Evolutionary conservation across 2,113 vertebrate genomes (phyloP).

Genomic region (Nerophis lumbriciformis): DNA sequence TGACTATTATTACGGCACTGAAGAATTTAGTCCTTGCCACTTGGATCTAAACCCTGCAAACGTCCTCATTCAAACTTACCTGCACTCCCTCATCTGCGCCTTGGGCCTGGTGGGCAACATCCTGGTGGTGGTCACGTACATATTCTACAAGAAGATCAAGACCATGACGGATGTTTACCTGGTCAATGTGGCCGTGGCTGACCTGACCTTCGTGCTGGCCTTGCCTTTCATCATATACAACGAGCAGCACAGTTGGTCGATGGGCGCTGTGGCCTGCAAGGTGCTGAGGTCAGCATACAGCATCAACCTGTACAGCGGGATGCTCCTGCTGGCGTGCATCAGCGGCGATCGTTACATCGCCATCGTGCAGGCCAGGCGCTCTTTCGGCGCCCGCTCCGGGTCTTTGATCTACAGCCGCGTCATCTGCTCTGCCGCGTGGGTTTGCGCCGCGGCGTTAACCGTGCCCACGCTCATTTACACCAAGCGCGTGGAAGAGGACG

Average conservation of each 20-base stretch:
- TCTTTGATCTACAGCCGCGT: slow-evolving; percentile 60
- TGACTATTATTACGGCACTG: neutral
- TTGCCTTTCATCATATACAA: slow-evolving; percentile 82
- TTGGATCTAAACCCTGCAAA: slow-evolving; percentile 6
- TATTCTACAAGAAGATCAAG: slow-evolving; percentile 80
- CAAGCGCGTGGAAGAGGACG: slow-evolving; percentile 7
- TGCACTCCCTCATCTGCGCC: slow-evolving; percentile 77
- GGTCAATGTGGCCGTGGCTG: slow-evolving; percentile 83
- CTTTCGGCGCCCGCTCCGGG: slow-evolving; percentile 71
- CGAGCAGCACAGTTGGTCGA: slow-evolving; percentile 72
- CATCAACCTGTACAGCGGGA: slow-evolving; percentile 88
- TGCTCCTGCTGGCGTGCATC: slow-evolving; percentile 87
- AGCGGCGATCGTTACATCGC: slow-evolving; percentile 86
- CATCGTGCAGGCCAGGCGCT: slow-evolving; percentile 82
- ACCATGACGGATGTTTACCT: slow-evolving; percentile 91
- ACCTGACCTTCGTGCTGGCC: slow-evolving; percentile 83
- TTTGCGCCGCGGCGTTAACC: slow-evolving; percentile 69
- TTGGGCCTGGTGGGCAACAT: slow-evolving; percentile 82
- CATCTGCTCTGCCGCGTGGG: slow-evolving; percentile 79
- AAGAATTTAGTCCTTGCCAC: slow-evolving; percentile 17
- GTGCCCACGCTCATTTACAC: slow-evolving; percentile 75
- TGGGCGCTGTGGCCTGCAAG: slow-evolving; percentile 75
- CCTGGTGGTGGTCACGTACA: slow-evolving; percentile 83
- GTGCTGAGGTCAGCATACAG: slow-evolving; percentile 76
- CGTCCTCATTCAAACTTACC: slow-evolving; percentile 35